Evolutionary conservation across 2,888 invertebrate genomes (phyloP), one percentile per base, ranked within the genome.

Genomic region (Morpho achilles): DNA sequence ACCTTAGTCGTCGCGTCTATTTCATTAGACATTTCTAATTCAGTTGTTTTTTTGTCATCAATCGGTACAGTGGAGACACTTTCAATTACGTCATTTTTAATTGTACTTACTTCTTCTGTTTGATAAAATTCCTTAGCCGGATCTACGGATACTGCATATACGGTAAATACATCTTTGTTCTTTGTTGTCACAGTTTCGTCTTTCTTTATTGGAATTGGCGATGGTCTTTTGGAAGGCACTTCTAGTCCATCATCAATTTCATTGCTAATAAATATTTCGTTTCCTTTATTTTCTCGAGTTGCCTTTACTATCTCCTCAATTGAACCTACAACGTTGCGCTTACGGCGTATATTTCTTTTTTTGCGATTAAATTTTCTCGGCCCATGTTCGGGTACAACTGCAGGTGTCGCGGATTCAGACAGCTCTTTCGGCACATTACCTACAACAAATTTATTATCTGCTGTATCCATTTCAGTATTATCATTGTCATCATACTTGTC

Each of bases 331-430:
- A 89, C 78, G 60, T 81, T 82, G 46, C 88, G 79, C 64, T 77
- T 80, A 2, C 60, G 65, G 16, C 64, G 63, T 43, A 68, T 63
- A 52, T 70, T 70, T 61, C 80, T 76, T 47, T 65, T 79, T 58
- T 74, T 80, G 55, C 84, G 80, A 53, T 69, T 72, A 10, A 91
- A 65, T 59, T 87, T 91, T 69, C 94, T 82, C 0, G 94, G 94
- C 1, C 94, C 94, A 74, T 94, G 94, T 77, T 94, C 94, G 0
- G 94, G 93, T 5, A 94, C 93, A 6, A 92, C 89, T 5, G 91
- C 92, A 0, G 93, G 92, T 1, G 93, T 92, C 2, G 83, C 91
- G 41, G 90, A 82, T 59, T 92, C 91, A 46, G 79, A 74, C 49
- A 91, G 70, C 61, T 93, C 93, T 72, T 94, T 93, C 0, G 93